Percentiles rank a stretch among this genome's conserved stretches.
Evolutionary conservation across 2,888 invertebrate species (phyloP).

Genomic region (Mimachlamys varia): DNA sequence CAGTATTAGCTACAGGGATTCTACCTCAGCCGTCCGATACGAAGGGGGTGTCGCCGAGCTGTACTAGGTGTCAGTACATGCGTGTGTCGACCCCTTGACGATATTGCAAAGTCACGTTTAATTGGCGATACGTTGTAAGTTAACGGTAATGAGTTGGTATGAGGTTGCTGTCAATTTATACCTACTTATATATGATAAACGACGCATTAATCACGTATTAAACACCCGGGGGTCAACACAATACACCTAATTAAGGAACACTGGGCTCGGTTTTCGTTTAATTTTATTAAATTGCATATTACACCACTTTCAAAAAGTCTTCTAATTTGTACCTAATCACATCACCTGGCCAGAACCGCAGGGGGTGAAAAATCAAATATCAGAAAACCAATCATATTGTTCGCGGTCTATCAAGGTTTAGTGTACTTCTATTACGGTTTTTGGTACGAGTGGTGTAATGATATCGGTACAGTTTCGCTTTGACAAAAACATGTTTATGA

Average conservation of each 20-base stretch:
- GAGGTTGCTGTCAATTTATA: background rate
- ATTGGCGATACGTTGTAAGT: background rate
- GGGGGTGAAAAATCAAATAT: constrained; percentile 9
- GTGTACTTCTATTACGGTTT: background rate
- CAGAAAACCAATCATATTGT: background rate
- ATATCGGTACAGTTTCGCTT: background rate
- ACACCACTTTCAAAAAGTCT: constrained; percentile 2
- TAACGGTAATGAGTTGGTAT: background rate
- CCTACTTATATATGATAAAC: background rate
- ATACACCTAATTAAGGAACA: constrained; percentile 14
- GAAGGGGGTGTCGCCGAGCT: background rate
- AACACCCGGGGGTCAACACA: constrained; percentile 14
- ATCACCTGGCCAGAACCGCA: background rate
- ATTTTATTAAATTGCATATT: constrained; percentile 11
- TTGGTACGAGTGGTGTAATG: background rate
- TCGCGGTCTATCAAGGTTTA: background rate
- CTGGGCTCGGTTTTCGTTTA: background rate
- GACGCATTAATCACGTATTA: background rate
- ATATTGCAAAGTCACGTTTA: constrained; percentile 11
- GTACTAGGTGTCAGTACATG: background rate
- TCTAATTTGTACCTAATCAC: background rate
- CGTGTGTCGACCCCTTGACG: background rate
- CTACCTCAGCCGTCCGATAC: background rate
- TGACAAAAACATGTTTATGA: background rate
- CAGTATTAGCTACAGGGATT: no score